Conservation (phyloP, 1,140 invertebrate species). For the Papilio machaon region DNA sequence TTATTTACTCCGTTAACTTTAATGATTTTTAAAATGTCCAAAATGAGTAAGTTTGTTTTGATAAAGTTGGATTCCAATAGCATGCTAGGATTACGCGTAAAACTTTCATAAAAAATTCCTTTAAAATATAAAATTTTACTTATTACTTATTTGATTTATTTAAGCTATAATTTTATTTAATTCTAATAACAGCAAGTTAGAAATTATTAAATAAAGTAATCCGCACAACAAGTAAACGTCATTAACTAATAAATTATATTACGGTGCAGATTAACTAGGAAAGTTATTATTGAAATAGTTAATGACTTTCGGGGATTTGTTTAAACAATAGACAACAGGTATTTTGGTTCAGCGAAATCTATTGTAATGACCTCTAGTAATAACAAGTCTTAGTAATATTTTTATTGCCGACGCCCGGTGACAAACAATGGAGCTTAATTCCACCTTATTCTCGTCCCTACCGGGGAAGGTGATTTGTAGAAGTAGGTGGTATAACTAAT, state of each 20-base stretch:
- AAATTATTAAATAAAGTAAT: neutral
- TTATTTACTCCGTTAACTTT: too few relatives aligned
- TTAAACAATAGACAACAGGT: constrained; percentile 34
- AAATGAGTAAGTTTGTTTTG: neutral
- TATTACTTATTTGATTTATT: neutral
- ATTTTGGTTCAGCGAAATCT: constrained; percentile 24
- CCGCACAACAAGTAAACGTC: neutral
- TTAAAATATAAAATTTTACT: neutral
- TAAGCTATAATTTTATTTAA: neutral
- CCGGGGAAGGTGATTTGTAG: constrained; percentile 19
- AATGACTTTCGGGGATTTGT: constrained; percentile 30
- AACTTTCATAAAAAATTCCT: neutral
- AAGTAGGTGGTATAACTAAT: neutral
- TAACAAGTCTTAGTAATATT: constrained; percentile 27
- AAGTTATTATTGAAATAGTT: constrained; percentile 15
- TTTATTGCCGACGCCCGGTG: constrained; percentile 4
- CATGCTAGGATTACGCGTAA: neutral
- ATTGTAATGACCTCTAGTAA: constrained; percentile 23
- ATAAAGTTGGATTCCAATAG: neutral
- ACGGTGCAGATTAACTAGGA: constrained; percentile 2
- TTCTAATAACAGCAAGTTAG: neutral
- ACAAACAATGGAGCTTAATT: constrained; percentile 13
- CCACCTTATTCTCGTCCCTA: constrained; percentile 10
- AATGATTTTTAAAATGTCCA: neutral
- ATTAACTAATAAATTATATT: constrained; percentile 15